These are phyloP conservation scores for Cephus nigrinus DNA, from an alignment of 2,888 invertebrate genomes.

Conservation along the genomic window DNA sequence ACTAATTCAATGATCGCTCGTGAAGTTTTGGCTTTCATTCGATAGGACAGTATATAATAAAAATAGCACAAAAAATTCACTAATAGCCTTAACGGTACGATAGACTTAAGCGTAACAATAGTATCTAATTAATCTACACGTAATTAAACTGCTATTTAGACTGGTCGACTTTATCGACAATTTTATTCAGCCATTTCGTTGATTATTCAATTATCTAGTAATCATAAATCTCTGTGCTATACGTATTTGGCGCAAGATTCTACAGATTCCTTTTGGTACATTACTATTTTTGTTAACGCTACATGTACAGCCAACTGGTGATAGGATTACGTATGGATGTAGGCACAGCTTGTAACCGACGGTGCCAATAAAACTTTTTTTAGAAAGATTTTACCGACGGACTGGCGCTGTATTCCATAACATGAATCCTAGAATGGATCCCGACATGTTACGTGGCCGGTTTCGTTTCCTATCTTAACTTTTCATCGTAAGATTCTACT, in stretches of 20 bases:
- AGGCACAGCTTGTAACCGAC: neutral
- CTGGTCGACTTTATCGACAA: neutral
- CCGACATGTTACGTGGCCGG: constrained; percentile 6
- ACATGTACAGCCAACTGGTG: neutral
- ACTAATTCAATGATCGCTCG: neutral
- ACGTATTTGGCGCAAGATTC: neutral
- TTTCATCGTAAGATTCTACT: constrained; percentile 15
- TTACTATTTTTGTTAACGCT: neutral
- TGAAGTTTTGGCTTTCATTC: neutral
- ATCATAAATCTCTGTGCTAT: neutral
- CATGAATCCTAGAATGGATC: constrained; percentile 10
- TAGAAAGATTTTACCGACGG: neutral
- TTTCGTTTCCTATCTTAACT: constrained; percentile 13
- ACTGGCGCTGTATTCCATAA: neutral
- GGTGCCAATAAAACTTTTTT: neutral
- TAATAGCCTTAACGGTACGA: neutral
- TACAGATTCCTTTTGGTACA: neutral
- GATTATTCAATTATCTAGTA: neutral
- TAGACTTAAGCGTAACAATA: neutral
- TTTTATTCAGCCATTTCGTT: neutral
- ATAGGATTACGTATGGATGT: neutral
- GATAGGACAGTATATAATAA: neutral
- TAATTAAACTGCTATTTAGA: neutral
- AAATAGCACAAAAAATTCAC: neutral
- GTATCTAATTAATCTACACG: neutral